Base-by-base conservation (phyloP, 2,888 invertebrate species). In the Orchestes rusci region DNA sequence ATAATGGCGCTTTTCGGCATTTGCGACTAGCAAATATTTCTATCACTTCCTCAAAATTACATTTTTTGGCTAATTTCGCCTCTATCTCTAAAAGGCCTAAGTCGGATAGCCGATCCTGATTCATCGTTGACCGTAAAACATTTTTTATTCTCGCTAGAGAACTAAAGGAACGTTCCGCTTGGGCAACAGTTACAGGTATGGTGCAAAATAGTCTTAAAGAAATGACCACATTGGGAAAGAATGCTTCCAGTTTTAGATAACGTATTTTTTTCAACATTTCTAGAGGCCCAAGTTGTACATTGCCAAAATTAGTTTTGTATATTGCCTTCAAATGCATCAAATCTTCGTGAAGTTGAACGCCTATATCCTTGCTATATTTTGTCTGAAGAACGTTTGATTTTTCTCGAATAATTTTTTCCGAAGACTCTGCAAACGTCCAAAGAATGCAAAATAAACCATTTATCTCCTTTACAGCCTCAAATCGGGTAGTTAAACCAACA, bases 141-240 rank as follows among this genome's bases (percentile, higher is more conserved):
- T 43, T 43, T 41, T 43, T 43, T 43, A 36, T 19, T 36, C 43
- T 20, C 12, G 20, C 36, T 17, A 43, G 18, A 13, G 12, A 13
- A 36, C 36, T 43, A 36, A 43, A 43, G 8, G 29, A 43, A 8
- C 36, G 43, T 27, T 36, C 36, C 29, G 29, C 36, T 18, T 34
- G 36, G 18, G 34, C 35, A 23, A 35, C 41, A 35, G 34, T 43
- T 18, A 43, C 43, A 16, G 41, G 34, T 15, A 33, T 43, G 17
- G 43, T 43, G 36, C 36, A 43, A 18, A 36, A 36, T 28, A 43
- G n/a, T 28, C 43, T 43, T 27, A 43, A 36, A 43, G 43, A 4
- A 36, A 43, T 19, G 12, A 43, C 30, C 16, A 43, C 16, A 36
- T 43, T 43, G 18, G 43, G 28, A 18, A 43, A 43, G 3, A 36